Evolutionary conservation across 53 echinoderm and acorn worm species (phyloP), one percentile per base, ranked within the genome.

Genomic region (Crossaster papposus): DNA sequence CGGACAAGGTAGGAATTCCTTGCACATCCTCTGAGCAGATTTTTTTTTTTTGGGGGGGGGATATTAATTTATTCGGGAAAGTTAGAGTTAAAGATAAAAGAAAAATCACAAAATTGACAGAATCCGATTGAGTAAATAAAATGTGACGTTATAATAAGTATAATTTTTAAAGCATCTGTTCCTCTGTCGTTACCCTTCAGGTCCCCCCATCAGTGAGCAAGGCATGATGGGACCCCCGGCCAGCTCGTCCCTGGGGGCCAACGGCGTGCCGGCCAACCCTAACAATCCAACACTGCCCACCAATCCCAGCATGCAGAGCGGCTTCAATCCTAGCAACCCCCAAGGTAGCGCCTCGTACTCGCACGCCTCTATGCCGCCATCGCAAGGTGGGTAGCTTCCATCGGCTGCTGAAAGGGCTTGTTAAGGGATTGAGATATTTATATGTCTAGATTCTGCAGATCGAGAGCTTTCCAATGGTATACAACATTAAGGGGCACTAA

Each of bases 221-320:
- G 75, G 83, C 68, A 52, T 81, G 77, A 93, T 86, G 93, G 90
- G 81, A 65, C 90, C 75, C 64, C 90, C 83, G 36, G 83, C 74
- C 91, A 64, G 77, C 77, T 73, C 73, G 6, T 14, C 58, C 58
- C 58, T 58, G 0, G 17, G 12, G 7, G 17, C 7, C 58, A 58
- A 15, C 77, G 77, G 77, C 87, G 58, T 78, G 78, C 55, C 85
- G 29, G 36, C 89, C 80, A 63, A 36, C 75, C 80, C 35, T 30
- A 31, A 28, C 88, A 91, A 81, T 87, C 86, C 65, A 91, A 89
- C 55, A 74, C 85, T 68, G 88, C 93, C 58, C 62, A 64, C 58
- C 50, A 89, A 82, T 81, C 87, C 82, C 94, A 90, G 91, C 90
- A 91, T 84, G 90, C 93, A 86, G 54, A 89, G 76, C 58, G 83